Conservation (phyloP, 2,888 invertebrate species). For the Balanococcus diminutus region DNA sequence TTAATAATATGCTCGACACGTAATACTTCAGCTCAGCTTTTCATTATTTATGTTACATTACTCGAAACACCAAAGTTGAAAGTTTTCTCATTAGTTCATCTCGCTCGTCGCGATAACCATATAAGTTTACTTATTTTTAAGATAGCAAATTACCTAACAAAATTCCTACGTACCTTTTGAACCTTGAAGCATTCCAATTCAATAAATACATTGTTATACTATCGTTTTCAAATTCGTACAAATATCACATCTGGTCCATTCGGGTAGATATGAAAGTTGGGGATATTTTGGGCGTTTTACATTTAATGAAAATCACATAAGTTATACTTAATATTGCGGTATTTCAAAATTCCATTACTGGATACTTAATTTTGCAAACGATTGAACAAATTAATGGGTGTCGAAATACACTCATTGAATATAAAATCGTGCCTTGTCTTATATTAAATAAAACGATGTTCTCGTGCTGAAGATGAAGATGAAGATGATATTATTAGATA, state of each 20-base stretch:
- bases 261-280: too few species aligned
- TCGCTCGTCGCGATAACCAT: neutral
- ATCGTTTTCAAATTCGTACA: neutral
- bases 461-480: neutral
- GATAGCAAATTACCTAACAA: neutral
- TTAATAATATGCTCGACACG: slow-evolving; percentile 19
- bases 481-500: neutral
- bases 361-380: neutral
- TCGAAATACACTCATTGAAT: neutral
- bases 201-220: neutral
- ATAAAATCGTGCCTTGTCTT: neutral
- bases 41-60: slow-evolving; percentile 1
- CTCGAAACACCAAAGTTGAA: neutral
- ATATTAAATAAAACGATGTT: neutral
- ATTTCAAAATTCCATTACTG: neutral
- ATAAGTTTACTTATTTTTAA: neutral
- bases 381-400: neutral
- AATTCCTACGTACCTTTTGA: neutral
- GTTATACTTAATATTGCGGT: neutral
- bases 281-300: neutral
- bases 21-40: neutral
- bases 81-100: slow-evolving; percentile 37
- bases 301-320: neutral
- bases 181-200: neutral
- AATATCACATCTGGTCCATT: neutral